Percentiles rank a stretch among this genome's conserved stretches.
Evolutionary conservation across 2,797 vertebrate species (phyloP).

Genomic region (Clarias pachynema): DNA sequence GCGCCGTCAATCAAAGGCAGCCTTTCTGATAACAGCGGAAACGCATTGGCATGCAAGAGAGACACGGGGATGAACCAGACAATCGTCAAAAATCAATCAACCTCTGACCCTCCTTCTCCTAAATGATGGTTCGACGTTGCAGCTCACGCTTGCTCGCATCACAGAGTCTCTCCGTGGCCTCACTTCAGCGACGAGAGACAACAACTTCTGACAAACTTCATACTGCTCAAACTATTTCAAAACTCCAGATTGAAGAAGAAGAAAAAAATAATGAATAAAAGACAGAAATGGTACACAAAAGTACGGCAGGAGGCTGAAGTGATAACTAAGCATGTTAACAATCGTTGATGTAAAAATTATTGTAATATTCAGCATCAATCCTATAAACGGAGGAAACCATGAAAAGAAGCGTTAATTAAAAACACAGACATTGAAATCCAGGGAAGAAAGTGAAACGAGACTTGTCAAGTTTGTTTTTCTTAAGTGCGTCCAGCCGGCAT

Average conservation of each 20-base stretch:
- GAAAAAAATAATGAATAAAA: neutral
- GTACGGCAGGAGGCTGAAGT: neutral
- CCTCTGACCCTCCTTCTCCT: conserved; percentile 19
- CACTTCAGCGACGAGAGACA: neutral
- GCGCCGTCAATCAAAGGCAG: conserved; percentile 35
- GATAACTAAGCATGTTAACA: neutral
- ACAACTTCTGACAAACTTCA: conserved; percentile 19
- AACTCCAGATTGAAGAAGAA: neutral
- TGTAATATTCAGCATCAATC: neutral
- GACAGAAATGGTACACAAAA: neutral
- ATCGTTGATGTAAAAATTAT: neutral
- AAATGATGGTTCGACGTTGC: conserved; percentile 24
- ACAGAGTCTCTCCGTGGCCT: neutral
- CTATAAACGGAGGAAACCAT: neutral
- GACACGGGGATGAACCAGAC: conserved; percentile 32
- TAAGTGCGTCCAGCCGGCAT: conserved; percentile 7
- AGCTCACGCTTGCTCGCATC: conserved; percentile 11
- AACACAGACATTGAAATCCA: neutral
- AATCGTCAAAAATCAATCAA: conserved; percentile 39
- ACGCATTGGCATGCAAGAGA: conserved; percentile 38
- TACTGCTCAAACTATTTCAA: conserved; percentile 5
- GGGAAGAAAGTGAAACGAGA: neutral
- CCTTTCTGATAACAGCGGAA: conserved; percentile 16
- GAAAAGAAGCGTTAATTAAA: conserved; percentile 21
- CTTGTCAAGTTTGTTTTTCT: conserved; percentile 8